Percentiles rank a stretch among this genome's conserved stretches.
phyloP scores from a whole-genome alignment of 2,888 invertebrate genomes.

The Aporophyla nigra region DNA sequence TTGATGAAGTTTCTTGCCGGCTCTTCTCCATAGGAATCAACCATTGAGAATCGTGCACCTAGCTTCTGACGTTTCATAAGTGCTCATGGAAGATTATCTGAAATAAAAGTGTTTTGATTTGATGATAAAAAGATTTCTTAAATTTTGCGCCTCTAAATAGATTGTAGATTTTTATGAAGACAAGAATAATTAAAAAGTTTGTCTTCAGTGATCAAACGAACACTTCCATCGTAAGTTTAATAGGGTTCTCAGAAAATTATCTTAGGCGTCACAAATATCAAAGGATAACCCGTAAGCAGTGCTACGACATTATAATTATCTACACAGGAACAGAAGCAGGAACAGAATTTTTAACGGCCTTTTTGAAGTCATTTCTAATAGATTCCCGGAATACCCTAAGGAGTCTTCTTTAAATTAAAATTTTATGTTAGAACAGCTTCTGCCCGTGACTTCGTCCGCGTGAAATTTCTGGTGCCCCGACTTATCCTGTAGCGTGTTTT shows the following conservation, averaged over 20 bases:
- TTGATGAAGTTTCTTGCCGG: no score
- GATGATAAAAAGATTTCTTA: not conserved
- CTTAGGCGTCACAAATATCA: not conserved
- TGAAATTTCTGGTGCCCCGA: no score
- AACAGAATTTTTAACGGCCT: not conserved
- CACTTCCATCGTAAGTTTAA: not conserved
- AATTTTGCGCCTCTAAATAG: not conserved
- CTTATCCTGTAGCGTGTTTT: no score
- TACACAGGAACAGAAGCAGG: not conserved
- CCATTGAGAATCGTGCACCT: no score
- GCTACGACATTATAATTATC: not conserved
- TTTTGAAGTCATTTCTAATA: constrained; percentile 1
- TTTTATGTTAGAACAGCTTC: not conserved
- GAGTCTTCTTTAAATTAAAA: constrained; percentile 27
- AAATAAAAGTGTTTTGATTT: no score
- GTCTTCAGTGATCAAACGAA: not conserved
- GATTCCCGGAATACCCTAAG: not conserved
- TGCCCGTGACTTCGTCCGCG: no score
- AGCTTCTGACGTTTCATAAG: no score
- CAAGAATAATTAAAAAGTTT: not conserved
- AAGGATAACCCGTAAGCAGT: not conserved
- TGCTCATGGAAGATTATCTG: no score
- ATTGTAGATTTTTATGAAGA: not conserved
- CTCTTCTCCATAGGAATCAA: no score
- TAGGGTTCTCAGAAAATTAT: not conserved